Evolutionary conservation across 2,888 invertebrate species (phyloP).

Genomic region (Crossocerus cetratus): DNA sequence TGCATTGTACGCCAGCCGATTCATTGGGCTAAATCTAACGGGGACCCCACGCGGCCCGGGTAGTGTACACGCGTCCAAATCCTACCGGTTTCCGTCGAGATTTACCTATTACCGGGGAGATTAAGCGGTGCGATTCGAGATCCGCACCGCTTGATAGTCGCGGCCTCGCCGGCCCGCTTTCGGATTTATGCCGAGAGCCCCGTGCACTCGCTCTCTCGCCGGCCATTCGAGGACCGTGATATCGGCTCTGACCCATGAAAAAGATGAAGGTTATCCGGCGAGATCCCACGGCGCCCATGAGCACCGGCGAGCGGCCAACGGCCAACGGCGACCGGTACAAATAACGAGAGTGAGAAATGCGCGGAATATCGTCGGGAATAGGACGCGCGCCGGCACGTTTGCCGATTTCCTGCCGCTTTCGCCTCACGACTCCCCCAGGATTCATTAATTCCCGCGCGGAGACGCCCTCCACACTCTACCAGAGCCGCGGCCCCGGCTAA

Average conservation of each 20-base stretch:
- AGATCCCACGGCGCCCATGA: slow-evolving; percentile 22
- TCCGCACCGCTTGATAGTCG: slow-evolving; percentile 29
- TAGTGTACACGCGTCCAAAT: too few species aligned
- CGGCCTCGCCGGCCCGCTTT: slow-evolving; percentile 8
- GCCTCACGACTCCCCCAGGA: slow-evolving; percentile 60
- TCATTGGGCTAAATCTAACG: too few species aligned
- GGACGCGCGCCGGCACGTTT: slow-evolving; percentile 1
- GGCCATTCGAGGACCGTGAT: slow-evolving; percentile 18
- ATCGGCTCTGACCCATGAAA: slow-evolving; percentile 40
- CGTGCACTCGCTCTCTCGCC: slow-evolving; percentile 11
- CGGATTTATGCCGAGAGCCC: slow-evolving; percentile 39
- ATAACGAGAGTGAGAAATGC: too few species aligned
- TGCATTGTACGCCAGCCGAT: too few species aligned
- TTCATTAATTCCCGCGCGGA: slow-evolving; percentile 51
- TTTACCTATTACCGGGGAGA: slow-evolving; percentile 43
- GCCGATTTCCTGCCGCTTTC: slow-evolving; percentile 59
- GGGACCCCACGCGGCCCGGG: too few species aligned
- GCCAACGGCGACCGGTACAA: neutral
- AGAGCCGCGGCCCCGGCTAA: slow-evolving; percentile 56
- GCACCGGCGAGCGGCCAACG: neutral
- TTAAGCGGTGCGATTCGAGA: slow-evolving; percentile 50
- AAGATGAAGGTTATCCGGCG: slow-evolving; percentile 32
- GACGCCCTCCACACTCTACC: slow-evolving; percentile 57
- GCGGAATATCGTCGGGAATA: neutral
- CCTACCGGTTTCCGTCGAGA: slow-evolving; percentile 30